Conservation (phyloP, 2,113 vertebrate genomes). For the Notothenia rossii region DNA sequence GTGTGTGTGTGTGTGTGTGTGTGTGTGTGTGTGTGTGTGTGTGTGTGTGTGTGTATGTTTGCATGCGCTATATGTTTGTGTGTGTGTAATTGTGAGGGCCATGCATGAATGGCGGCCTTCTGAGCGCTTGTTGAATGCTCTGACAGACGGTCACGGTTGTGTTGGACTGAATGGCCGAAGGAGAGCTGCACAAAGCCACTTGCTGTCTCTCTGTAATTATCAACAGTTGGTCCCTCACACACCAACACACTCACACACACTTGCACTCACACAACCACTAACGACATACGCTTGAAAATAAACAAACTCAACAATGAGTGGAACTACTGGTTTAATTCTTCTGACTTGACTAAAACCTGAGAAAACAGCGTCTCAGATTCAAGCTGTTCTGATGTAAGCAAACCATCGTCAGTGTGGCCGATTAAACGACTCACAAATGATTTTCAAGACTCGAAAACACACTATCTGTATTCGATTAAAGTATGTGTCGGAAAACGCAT, state of each 20-base stretch:
- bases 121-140: slow-evolving; percentile 41
- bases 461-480: too few species aligned
- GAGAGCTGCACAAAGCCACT: slow-evolving; percentile 50
- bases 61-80: slow-evolving; percentile 20
- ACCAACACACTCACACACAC: not conserved
- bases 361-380: not conserved
- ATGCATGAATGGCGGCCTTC: slow-evolving; percentile 66
- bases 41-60: slow-evolving; percentile 34
- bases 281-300: not conserved
- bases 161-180: slow-evolving; percentile 60
- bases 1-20: slow-evolving; percentile 34
- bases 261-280: not conserved
- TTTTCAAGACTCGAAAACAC: not conserved
- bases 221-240: slow-evolving; percentile 14
- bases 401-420: not conserved
- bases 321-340: too few species aligned
- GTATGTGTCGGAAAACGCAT: not conserved
- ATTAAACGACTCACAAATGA: not conserved
- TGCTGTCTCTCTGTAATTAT: slow-evolving; percentile 59
- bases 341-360: not conserved
- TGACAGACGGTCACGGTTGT: slow-evolving; percentile 56
- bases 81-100: slow-evolving; percentile 42
- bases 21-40: slow-evolving; percentile 38
- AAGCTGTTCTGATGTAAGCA: not conserved
- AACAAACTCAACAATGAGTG: not conserved